A percentile compares a stretch with the other conserved stretches of the same genome.
phyloP scores from a whole-genome alignment of 2,888 invertebrate species.

The Griposia aprilina region DNA sequence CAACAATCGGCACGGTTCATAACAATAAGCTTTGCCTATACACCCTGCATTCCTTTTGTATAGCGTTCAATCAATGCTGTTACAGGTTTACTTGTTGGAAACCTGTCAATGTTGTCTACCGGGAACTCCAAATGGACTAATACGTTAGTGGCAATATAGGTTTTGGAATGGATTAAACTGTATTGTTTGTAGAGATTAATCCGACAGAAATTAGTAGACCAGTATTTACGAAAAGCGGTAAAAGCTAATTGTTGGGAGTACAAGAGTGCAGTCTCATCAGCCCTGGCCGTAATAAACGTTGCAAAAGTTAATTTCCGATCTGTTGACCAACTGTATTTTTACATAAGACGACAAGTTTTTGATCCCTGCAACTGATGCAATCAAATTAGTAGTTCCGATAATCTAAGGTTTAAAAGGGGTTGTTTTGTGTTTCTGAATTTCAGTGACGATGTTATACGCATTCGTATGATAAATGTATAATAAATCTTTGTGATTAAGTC shows the following conservation, averaged over 20 bases:
- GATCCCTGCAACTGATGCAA: neutral
- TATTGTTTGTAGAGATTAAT: neutral
- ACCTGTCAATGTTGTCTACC: slow-evolving; percentile 8
- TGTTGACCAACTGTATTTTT: neutral
- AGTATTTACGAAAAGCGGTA: neutral
- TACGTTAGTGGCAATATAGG: neutral
- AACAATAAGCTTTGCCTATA: slow-evolving; percentile 42
- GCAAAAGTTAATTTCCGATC: neutral
- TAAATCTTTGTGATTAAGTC: neutral
- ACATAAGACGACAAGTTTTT: neutral
- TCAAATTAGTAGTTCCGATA: slow-evolving; percentile 1
- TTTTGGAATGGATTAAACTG: neutral
- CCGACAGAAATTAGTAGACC: neutral
- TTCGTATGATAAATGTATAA: neutral
- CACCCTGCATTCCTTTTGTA: slow-evolving; percentile 42
- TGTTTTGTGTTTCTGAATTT: neutral
- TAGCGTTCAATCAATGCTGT: slow-evolving; percentile 29
- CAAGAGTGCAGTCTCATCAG: neutral
- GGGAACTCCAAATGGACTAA: neutral
- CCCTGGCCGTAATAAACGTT: neutral
- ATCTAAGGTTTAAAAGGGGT: neutral
- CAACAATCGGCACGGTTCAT: slow-evolving; percentile 47
- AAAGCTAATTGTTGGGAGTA: neutral
- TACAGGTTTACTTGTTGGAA: slow-evolving; percentile 23
- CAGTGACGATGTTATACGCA: neutral